Conservation (phyloP, 1,140 invertebrate species). For the Ctenoplectra terminalis region DNA sequence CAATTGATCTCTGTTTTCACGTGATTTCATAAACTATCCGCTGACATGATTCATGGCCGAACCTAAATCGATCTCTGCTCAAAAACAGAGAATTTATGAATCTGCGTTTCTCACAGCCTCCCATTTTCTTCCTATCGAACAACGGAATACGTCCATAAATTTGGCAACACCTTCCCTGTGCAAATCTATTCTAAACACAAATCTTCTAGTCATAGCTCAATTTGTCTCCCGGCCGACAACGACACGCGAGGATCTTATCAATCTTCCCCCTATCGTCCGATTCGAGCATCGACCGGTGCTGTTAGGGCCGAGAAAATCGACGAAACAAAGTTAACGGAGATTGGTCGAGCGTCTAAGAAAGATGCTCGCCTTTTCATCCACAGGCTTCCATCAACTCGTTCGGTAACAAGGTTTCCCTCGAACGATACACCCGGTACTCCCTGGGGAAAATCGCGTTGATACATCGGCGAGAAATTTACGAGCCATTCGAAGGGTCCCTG, state of each 20-base stretch:
- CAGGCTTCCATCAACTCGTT: not conserved
- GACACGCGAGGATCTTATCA: conserved; percentile 7
- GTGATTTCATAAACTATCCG: no score
- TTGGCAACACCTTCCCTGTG: no score
- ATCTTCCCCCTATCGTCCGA: not conserved
- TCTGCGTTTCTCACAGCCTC: not conserved
- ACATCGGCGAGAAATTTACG: not conserved
- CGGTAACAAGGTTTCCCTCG: conserved; percentile 8
- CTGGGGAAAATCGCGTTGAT: not conserved
- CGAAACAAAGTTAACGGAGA: not conserved
- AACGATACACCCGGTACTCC: not conserved
- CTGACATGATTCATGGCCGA: not conserved
- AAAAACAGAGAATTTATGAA: conserved; percentile 18
- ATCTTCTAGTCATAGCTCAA: conserved; percentile 13
- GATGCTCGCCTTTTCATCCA: not conserved
- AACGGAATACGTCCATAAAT: conserved; percentile 12
- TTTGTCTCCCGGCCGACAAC: not conserved
- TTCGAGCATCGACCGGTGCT: not conserved
- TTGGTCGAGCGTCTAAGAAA: not conserved
- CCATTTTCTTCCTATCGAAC: not conserved
- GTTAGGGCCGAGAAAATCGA: not conserved
- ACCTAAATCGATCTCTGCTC: not conserved
- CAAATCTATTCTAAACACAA: conserved; percentile 3
- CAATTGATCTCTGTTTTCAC: not conserved
- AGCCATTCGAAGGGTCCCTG: not conserved